A percentile compares a stretch with the other conserved stretches of the same genome.
Evolutionary conservation across 2,888 invertebrate genomes (phyloP).

Genomic region (Tenthredo scrophulariae): DNA sequence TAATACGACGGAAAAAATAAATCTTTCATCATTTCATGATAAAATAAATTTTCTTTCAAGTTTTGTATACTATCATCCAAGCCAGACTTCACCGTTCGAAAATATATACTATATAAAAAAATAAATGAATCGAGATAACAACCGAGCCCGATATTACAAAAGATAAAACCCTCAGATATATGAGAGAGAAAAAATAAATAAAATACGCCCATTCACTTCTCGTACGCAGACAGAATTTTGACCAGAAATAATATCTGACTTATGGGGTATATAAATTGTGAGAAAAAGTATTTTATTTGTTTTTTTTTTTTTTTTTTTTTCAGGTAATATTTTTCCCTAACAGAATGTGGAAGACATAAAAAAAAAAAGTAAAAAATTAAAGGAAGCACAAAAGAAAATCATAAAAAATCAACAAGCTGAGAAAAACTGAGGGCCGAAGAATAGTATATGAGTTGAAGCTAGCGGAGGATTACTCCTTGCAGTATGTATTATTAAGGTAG

Average conservation of each 20-base stretch:
- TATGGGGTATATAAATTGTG: not conserved
- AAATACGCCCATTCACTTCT: conserved; percentile 20
- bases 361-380: too few relatives aligned
- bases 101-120: not conserved
- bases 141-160: not conserved
- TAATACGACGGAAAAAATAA: conserved; percentile 10
- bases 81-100: not conserved
- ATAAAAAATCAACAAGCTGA: not conserved
- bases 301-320: not conserved
- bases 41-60: not conserved
- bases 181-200: not conserved
- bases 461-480: not conserved
- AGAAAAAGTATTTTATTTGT: too few relatives aligned
- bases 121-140: not conserved
- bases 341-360: too few relatives aligned
- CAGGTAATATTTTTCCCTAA: too few relatives aligned
- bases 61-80: not conserved
- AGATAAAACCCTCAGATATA: conserved; percentile 18
- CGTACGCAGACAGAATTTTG: conserved; percentile 22
- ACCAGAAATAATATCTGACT: not conserved
- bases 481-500: not conserved
- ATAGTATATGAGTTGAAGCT: not conserved
- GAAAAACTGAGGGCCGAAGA: conserved; percentile 8
- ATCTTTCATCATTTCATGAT: not conserved
- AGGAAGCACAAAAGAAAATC: not conserved